Conservation (phyloP, 2,888 invertebrate genomes). For the Dynastes maya region DNA sequence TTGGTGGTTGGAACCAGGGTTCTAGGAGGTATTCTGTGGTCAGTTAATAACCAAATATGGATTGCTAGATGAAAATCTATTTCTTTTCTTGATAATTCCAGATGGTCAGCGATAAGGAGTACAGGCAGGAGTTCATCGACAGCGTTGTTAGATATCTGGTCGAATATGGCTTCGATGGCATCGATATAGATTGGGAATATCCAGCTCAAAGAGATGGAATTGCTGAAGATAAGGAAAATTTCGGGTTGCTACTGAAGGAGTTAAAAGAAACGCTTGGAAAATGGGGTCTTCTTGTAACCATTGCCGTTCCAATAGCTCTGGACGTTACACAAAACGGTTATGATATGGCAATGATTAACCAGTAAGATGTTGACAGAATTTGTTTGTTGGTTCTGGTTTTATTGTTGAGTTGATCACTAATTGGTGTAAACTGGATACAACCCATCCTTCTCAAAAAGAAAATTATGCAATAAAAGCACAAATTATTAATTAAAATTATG, state of each 20-base stretch:
- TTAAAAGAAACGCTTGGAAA: conserved; percentile 67
- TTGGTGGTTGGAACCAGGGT: conserved; percentile 73
- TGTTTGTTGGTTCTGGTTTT: too few species aligned
- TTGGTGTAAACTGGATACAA: too few species aligned
- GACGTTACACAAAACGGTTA: conserved; percentile 67
- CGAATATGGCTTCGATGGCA: conserved; percentile 71
- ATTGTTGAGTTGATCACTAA: too few species aligned
- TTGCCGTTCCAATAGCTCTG: conserved; percentile 70
- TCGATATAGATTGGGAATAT: conserved; percentile 73
- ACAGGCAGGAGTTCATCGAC: conserved; percentile 68
- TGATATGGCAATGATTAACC: conserved; percentile 66
- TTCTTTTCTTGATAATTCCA: conserved; percentile 55
- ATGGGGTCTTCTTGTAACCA: conserved; percentile 68
- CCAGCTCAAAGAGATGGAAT: conserved; percentile 70
- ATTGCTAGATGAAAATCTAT: neutral
- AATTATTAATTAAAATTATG: too few species aligned
- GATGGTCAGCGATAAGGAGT: conserved; percentile 67
- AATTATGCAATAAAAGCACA: too few species aligned
- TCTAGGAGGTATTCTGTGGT: conserved; percentile 70
- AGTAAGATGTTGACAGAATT: conserved; percentile 58
- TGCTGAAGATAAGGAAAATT: conserved; percentile 68
- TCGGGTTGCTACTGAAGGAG: conserved; percentile 67
- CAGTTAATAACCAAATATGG: neutral
- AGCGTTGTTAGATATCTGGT: conserved; percentile 68
- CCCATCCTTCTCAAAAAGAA: too few species aligned